phyloP scores from a whole-genome alignment of 2,113 vertebrate species.

The Brachyhypopomus occidentalis region DNA sequence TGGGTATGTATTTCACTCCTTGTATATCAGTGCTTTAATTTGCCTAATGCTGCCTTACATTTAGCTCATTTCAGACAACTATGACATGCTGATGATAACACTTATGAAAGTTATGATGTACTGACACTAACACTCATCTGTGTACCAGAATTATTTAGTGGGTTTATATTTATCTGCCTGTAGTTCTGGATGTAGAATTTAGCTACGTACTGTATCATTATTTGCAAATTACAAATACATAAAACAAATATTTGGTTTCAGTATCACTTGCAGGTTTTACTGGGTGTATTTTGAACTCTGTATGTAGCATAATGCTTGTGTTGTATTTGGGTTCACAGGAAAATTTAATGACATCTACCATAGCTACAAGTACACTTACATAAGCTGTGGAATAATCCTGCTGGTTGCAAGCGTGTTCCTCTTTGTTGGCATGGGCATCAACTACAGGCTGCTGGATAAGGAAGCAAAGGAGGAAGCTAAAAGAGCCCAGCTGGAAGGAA shows the following conservation, averaged over 20 bases:
- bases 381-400: conserved; percentile 85
- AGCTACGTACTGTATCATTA: neutral
- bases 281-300: neutral
- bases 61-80: neutral
- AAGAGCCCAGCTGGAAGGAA: conserved; percentile 66
- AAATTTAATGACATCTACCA: conserved; percentile 87
- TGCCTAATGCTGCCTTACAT: neutral
- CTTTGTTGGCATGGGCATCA: conserved; percentile 90
- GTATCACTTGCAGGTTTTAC: neutral
- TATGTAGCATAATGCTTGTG: neutral
- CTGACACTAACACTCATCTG: neutral
- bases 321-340: conserved; percentile 72
- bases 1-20: conserved; percentile 76
- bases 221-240: too few relatives aligned
- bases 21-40: neutral
- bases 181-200: neutral
- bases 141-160: too few relatives aligned
- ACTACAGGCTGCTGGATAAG: conserved; percentile 85
- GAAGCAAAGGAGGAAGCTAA: conserved; percentile 82
- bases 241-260: too few relatives aligned
- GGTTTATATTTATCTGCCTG: neutral
- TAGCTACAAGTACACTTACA: conserved; percentile 94
- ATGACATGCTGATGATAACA: neutral
- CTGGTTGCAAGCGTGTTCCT: conserved; percentile 86
- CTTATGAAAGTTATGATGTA: neutral